Percentiles rank a stretch among this genome's conserved stretches.
These are phyloP conservation scores for Neoaliturus tenellus DNA, from an alignment of 2,888 invertebrate genomes.

Conservation along the genomic window DNA sequence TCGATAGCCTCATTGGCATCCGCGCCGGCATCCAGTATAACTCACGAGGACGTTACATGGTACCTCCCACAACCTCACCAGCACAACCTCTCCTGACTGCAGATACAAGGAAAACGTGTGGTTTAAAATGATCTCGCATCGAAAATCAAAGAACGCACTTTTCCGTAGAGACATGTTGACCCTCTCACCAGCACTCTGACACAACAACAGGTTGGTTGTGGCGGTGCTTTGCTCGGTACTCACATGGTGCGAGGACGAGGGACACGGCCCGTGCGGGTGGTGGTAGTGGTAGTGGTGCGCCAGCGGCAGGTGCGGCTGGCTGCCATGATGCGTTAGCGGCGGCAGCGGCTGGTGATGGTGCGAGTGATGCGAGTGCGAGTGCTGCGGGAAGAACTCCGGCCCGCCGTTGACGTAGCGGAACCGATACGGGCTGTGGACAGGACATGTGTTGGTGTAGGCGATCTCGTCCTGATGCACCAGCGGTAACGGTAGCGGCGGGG, in stretches of 20 bases:
- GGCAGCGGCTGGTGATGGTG: constrained; percentile 62
- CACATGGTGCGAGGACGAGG: constrained; percentile 53
- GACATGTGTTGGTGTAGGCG: constrained; percentile 74
- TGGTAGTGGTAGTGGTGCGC: constrained; percentile 62
- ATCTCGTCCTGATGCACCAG: constrained; percentile 71
- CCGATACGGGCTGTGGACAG: constrained; percentile 85
- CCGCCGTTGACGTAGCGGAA: constrained; percentile 77
- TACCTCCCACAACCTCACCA: no score
- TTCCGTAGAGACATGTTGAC: no score
- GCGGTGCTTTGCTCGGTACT: not conserved
- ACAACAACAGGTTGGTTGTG: no score
- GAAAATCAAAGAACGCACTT: no score
- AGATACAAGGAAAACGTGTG: no score
- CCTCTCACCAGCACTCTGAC: no score
- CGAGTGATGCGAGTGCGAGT: constrained; percentile 49
- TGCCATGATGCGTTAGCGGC: constrained; percentile 62
- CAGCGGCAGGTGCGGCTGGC: constrained; percentile 67
- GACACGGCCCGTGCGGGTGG: constrained; percentile 56
- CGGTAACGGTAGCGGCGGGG: constrained; percentile 68
- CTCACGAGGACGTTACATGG: no score
- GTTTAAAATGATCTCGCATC: no score
- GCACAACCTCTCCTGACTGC: no score
- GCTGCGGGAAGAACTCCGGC: constrained; percentile 66
- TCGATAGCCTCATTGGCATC: no score
- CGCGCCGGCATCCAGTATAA: no score